Conservation (phyloP, 1,140 invertebrate species). For the Sycophila sp. region DNA sequence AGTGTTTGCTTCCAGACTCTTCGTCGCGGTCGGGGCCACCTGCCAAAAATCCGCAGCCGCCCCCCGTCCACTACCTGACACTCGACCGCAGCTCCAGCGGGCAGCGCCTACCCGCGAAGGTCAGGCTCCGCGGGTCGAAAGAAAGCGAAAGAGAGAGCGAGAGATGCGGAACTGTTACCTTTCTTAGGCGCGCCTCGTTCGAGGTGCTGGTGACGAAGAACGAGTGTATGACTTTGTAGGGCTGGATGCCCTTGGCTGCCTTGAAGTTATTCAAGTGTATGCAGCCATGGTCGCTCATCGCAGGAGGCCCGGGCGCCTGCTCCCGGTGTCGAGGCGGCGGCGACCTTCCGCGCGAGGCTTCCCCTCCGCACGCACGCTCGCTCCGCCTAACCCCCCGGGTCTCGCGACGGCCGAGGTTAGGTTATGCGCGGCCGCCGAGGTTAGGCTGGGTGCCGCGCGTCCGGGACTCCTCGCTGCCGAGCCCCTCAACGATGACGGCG, state of each 20-base stretch:
- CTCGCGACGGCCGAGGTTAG: constrained; percentile 6
- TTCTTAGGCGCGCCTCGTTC: constrained; percentile 68
- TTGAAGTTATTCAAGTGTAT: constrained; percentile 83
- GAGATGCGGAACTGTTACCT: constrained; percentile 61
- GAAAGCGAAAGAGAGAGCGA: constrained; percentile 32
- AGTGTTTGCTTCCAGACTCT: too few relatives aligned
- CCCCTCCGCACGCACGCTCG: too few relatives aligned
- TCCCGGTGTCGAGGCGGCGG: not conserved
- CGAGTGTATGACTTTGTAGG: constrained; percentile 76
- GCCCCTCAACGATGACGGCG: too few relatives aligned
- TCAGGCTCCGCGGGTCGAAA: not conserved
- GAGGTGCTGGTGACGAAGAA: constrained; percentile 72
- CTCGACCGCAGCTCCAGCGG: not conserved
- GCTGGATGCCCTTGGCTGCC: constrained; percentile 76
- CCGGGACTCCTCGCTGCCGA: too few relatives aligned
- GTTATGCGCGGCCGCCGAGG: not conserved
- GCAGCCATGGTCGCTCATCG: constrained; percentile 78
- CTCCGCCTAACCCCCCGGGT: not conserved
- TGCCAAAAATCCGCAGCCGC: not conserved
- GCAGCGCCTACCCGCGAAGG: too few relatives aligned
- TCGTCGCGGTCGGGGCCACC: too few relatives aligned
- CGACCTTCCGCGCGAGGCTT: not conserved
- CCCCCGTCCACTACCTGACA: too few relatives aligned
- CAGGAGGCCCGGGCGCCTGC: constrained; percentile 48
- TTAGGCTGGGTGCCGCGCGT: constrained; percentile 8